A percentile compares a stretch with the other conserved stretches of the same genome.
phyloP scores from a whole-genome alignment of 2,113 vertebrate genomes.

The Phalacrocorax pelagicus region DNA sequence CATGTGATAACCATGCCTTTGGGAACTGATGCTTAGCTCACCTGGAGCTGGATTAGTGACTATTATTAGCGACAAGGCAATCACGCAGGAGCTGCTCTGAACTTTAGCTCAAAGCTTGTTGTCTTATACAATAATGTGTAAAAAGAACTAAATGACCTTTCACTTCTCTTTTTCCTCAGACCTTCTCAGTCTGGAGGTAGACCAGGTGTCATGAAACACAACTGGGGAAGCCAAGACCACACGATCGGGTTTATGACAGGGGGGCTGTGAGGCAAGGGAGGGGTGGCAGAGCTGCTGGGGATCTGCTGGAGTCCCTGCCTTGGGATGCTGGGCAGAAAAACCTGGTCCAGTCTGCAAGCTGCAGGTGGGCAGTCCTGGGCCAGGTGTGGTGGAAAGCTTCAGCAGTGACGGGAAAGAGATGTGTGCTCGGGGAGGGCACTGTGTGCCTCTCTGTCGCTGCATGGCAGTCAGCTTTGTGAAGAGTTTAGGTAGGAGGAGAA shows the following conservation, averaged over 20 bases:
- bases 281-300: neutral
- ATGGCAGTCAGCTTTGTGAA: neutral
- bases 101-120: neutral
- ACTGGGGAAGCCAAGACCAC: accelerated
- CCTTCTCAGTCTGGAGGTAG: neutral
- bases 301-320: neutral
- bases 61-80: neutral
- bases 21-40: conserved; percentile 28
- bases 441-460: accelerated
- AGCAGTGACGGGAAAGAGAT: accelerated
- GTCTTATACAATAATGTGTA: neutral
- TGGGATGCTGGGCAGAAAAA: neutral
- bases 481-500: neutral
- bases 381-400: neutral
- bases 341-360: neutral
- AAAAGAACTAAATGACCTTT: neutral
- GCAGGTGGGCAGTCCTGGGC: neutral
- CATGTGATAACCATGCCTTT: conserved; percentile 46
- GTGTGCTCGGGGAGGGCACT: accelerated
- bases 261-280: neutral
- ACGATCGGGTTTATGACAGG: accelerated
- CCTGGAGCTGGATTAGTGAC: conserved; percentile 5
- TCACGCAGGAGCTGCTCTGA: neutral
- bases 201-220: neutral
- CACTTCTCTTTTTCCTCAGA: neutral